Evolutionary conservation across 2,113 vertebrate species (phyloP).

Genomic region (Ciconia boyciana): DNA sequence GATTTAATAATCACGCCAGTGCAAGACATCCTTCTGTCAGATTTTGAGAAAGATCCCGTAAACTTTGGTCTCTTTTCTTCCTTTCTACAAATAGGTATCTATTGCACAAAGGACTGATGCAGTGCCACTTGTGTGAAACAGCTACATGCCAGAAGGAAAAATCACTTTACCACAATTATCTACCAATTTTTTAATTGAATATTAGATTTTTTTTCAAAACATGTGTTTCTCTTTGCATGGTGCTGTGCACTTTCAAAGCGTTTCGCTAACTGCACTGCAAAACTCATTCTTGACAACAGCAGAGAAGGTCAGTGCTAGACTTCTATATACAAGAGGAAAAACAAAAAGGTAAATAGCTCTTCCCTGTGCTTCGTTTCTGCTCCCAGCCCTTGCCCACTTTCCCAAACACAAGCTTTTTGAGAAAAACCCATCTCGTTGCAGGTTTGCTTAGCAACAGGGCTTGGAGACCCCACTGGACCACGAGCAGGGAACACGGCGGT

Average conservation of each 20-base stretch:
- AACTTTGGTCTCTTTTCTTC: neutral
- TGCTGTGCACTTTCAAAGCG: neutral
- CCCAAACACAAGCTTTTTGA: neutral
- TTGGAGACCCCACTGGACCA: neutral
- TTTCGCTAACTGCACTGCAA: neutral
- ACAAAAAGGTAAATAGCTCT: neutral
- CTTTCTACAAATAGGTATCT: neutral
- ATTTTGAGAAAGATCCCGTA: neutral
- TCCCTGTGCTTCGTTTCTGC: neutral
- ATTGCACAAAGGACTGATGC: neutral
- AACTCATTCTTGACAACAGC: neutral
- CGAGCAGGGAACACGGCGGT: fast-evolving
- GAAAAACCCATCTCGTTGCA: neutral
- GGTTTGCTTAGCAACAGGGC: neutral
- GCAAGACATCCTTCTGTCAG: neutral
- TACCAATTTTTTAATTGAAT: neutral
- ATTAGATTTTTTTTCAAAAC: neutral
- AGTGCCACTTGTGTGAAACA: neutral
- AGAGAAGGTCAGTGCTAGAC: neutral
- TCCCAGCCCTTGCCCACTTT: neutral
- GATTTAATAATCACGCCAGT: neutral
- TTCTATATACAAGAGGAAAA: neutral
- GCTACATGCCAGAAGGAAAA: neutral
- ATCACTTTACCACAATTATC: neutral
- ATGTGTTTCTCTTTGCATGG: neutral